phyloP scores from a whole-genome alignment of 2,888 invertebrate species.

The Acrobasis consociella region DNA sequence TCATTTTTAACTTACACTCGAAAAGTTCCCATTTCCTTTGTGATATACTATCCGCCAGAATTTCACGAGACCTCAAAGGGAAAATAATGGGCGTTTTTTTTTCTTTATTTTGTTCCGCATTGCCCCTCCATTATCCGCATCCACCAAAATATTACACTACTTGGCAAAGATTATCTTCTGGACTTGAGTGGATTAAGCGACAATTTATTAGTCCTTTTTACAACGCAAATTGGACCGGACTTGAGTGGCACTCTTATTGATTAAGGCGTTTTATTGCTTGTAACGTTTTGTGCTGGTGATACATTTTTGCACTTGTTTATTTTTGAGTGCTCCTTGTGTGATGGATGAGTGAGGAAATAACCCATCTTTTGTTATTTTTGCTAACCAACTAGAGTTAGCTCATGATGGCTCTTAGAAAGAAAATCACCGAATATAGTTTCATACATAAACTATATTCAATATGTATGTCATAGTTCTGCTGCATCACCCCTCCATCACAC shows the following conservation, averaged over 20 bases:
- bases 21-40: conserved; percentile 18
- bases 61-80: conserved; percentile 21
- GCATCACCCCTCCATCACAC: too few species aligned
- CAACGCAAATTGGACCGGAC: conserved; percentile 5
- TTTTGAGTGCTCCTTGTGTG: neutral
- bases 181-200: conserved; percentile 22
- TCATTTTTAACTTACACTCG: conserved; percentile 21
- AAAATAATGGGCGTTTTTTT: conserved; percentile 26
- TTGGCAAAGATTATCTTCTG: conserved; percentile 20
- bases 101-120: conserved; percentile 22
- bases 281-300: neutral
- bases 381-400: too few species aligned
- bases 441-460: too few species aligned
- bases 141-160: conserved; percentile 25
- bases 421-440: too few species aligned
- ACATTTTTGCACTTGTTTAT: neutral
- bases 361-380: too few species aligned
- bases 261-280: neutral
- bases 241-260: conserved; percentile 14
- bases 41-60: neutral
- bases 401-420: too few species aligned
- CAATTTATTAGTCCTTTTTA: conserved; percentile 23
- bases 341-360: too few species aligned
- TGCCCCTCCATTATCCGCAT: conserved; percentile 25
- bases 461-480: too few species aligned